phyloP scores from a whole-genome alignment of 2,888 invertebrate genomes.

The Tipula vernalis region DNA sequence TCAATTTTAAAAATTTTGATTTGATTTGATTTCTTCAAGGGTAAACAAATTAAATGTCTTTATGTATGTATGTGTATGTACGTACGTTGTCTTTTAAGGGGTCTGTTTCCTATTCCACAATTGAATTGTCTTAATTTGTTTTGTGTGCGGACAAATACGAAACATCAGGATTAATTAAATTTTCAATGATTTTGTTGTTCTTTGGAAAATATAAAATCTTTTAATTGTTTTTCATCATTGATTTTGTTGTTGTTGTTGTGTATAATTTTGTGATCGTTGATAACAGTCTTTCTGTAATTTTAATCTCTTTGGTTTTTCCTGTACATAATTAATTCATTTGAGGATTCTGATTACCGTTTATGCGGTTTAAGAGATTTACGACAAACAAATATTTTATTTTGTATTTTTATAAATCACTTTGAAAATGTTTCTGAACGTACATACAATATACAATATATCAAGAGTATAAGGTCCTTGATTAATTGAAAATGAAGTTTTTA shows the following conservation, averaged over 20 bases:
- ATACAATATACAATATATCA: not conserved
- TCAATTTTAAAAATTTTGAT: not conserved
- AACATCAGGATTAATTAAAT: not conserved
- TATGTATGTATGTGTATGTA: no score
- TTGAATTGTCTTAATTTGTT: not conserved
- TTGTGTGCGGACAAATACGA: not conserved
- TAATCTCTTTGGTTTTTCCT: not conserved
- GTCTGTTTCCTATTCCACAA: no score
- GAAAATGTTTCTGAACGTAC: not conserved
- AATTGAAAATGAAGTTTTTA: not conserved
- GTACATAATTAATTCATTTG: not conserved
- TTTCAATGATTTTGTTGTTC: not conserved
- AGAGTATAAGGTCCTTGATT: not conserved
- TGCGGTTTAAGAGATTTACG: not conserved
- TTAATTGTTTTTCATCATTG: not conserved
- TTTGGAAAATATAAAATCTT: not conserved
- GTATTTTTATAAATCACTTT: not conserved
- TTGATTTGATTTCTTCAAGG: not conserved
- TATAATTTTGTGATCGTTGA: not conserved
- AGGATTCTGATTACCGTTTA: not conserved
- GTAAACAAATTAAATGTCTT: not conserved
- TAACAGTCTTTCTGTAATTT: not conserved
- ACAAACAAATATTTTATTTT: not conserved
- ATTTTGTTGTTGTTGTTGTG: not conserved
- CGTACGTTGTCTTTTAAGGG: no score